Evolutionary conservation across 2,797 vertebrate genomes (phyloP).

Genomic region (Odontamblyopus rebecca): DNA sequence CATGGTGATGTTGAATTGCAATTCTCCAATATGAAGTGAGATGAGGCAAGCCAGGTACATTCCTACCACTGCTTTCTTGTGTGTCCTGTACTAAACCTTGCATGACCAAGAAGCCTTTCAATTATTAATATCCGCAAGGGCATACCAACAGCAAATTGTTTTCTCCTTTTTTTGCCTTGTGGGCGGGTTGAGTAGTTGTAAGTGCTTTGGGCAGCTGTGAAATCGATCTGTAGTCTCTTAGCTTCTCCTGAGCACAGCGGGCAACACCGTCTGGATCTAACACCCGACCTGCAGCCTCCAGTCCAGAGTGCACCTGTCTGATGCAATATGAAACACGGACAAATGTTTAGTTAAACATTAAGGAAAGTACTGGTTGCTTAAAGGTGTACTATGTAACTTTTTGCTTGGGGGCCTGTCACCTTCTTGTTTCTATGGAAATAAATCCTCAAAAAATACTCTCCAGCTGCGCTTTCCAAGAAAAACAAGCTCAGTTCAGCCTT

Average conservation of each 20-base stretch:
- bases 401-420: too few relatives aligned
- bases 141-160: constrained; percentile 56
- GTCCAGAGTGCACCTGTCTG: constrained; percentile 41
- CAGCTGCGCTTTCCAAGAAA: too few relatives aligned
- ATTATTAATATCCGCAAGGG: constrained; percentile 71
- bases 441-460: too few relatives aligned
- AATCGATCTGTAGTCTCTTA: constrained; percentile 56
- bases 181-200: constrained; percentile 50
- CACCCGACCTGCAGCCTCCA: constrained; percentile 31
- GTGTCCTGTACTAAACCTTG: constrained; percentile 56
- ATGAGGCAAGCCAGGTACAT: constrained; percentile 19
- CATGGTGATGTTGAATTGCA: constrained; percentile 29
- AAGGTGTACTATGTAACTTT: too few relatives aligned
- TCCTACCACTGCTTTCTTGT: constrained; percentile 38
- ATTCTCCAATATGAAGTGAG: constrained; percentile 19
- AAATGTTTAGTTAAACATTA: not conserved
- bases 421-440: too few relatives aligned
- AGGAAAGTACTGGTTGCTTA: not conserved
- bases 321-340: constrained; percentile 54
- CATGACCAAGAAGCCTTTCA: constrained; percentile 64
- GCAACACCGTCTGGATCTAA: constrained; percentile 31
- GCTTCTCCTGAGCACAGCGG: constrained; percentile 26
- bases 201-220: constrained; percentile 43
- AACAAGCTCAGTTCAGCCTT: too few relatives aligned
- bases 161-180: constrained; percentile 23